A percentile compares a stretch with the other conserved stretches of the same genome.
phyloP scores from a whole-genome alignment of 2,888 invertebrate species.

The Calameuta pallipes region DNA sequence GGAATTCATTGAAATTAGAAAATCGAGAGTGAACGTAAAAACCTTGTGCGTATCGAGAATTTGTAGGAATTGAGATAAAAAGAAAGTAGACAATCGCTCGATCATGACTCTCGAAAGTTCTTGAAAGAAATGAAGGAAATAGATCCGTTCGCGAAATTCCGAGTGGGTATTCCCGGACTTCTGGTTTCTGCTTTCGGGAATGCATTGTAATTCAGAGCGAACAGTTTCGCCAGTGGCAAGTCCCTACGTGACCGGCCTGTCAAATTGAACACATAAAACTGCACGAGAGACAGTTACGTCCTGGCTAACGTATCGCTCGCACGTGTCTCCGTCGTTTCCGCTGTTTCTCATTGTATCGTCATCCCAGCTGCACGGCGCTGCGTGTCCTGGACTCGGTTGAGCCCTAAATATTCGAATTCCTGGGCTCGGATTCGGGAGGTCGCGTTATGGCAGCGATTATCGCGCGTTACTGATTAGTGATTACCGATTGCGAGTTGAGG shows the following conservation, averaged over 20 bases:
- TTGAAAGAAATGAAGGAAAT: conserved; percentile 16
- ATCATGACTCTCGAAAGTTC: not conserved
- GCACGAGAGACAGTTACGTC: conserved; percentile 57
- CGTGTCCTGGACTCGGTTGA: not conserved
- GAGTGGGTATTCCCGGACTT: not conserved
- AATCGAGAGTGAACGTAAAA: not conserved
- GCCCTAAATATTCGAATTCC: not conserved
- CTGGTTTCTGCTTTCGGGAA: conserved; percentile 9
- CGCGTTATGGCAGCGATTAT: too few relatives aligned
- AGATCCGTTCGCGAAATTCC: conserved; percentile 19
- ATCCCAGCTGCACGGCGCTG: not conserved
- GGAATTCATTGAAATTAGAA: not conserved
- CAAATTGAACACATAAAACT: conserved; percentile 66
- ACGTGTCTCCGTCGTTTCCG: conserved; percentile 54
- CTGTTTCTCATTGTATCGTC: conserved; percentile 21
- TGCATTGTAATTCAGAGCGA: conserved; percentile 64
- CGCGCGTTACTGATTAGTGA: too few relatives aligned
- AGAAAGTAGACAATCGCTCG: not conserved
- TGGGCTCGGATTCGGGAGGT: not conserved
- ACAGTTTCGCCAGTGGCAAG: conserved; percentile 63
- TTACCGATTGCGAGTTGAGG: too few relatives aligned
- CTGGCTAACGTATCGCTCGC: conserved; percentile 62
- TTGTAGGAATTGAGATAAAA: not conserved
- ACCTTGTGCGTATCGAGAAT: not conserved
- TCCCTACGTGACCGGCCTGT: conserved; percentile 63